Evolutionary conservation across 2,113 vertebrate species (phyloP), one percentile per base, ranked within the genome.

Genomic region (Puffinus mauretanicus): DNA sequence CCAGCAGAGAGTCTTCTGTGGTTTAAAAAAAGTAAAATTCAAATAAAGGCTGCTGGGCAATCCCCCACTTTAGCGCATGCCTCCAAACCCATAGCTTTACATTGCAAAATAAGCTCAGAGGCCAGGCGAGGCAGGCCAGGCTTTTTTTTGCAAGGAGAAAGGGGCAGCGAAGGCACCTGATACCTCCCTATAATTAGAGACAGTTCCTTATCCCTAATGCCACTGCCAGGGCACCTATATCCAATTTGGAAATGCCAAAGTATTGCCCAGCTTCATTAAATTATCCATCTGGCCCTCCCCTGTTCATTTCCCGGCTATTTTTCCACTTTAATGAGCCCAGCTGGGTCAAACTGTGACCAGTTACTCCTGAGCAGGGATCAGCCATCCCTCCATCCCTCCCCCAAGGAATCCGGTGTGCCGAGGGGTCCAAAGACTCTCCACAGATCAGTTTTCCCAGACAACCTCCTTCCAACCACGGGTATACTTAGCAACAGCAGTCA

Each of bases 401-500:
- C 49, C 51, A 84, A 90, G 92, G 95, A 96, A 96, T 96, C 75
- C 9, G 3, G 19, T 64, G 19, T 6, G 49, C 42, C 1, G 2
- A 95, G 61, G 91, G 61, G 26, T 93, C 88, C 91, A 76, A 95
- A 95, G 83, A 30, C 42, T 94, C 77, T 58, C 81, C 57, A 61
- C 26, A 1, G 91, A 97, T 97, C 97, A 93, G 49, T 64, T 97
- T 98, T 91, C 97, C 61, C 51, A 79, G 87, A 64, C 80, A 87
- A 55, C 44, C 65, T 96, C 94, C 91, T 94, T 95, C 83, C 88
- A 96, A 5, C 60, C 75, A 54, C 0, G 40, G 65, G 73, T 98
- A 97, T 96, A 97, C 94, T 97, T 97, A 97, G 96, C 94, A 96
- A 95, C 90, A 92, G 79, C 78, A 92, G 91, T 95, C 94, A 93